Base-by-base conservation (phyloP, 1,140 invertebrate species). In the Cyclargus thomasi region DNA sequence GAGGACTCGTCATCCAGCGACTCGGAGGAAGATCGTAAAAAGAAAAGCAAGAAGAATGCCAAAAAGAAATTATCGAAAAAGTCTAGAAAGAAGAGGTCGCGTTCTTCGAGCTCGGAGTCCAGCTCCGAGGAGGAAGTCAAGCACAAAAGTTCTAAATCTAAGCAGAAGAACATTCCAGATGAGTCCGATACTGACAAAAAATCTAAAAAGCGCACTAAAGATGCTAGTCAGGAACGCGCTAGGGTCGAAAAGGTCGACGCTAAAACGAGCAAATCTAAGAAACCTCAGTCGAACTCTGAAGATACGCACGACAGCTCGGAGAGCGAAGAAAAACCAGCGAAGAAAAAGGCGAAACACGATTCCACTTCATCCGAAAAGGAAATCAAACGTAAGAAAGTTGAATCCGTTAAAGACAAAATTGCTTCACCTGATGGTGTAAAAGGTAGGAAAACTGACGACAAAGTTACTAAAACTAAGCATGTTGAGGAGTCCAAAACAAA, bases 11-110 rank as follows among this genome's bases (percentile, higher is more conserved):
- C 93, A 7, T 94, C 94, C 0, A 92, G 91, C 16, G 92, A 92
- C 70, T 92, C 92, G 1, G 93, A 94, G 53, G 94, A 93, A 59
- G 93, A 93, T 55, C 90, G 90, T 22, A 93, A 93, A 78, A 92
- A 92, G 74, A 94, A 93, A 80, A 93, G 91, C 73, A 91, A 92
- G 73, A 91, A 88, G 70, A 83, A 71, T 65, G 72, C 84, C n/a
- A 90, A 90, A 72, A 88, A 91, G 82, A 89, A 91, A 74, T 68
- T 86, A 62, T 81, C 83, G 11, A 88, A 92, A 75, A 88, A 92
- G 79, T 80, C 83, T 53, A 81, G 91, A 68, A 82, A 92, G 82
- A 88, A 91, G 75, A 69, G 91, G 90, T 64, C 91, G 81, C 68
- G 92, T 77, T 75, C 92, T 80, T 88, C 91, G 71, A 75, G 92